A percentile compares a stretch with the other conserved stretches of the same genome.
These are phyloP conservation scores for Drosophila hamatofila DNA, from an alignment of 2,888 invertebrate genomes.

Conservation along the genomic window DNA sequence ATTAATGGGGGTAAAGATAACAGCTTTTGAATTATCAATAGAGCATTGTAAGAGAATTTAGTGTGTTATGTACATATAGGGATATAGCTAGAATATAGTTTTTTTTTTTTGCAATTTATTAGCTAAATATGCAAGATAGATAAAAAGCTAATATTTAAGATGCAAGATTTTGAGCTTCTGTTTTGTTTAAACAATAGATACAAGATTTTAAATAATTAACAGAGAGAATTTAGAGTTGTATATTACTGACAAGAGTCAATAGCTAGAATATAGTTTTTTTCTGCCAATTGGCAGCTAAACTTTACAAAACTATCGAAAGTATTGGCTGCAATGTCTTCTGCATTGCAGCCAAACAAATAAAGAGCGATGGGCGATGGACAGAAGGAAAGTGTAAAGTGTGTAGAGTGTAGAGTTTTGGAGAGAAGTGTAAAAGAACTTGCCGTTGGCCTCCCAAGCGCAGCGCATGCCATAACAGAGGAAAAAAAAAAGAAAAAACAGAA, in stretches of 20 bases:
- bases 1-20: too few species aligned
- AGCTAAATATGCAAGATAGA: too few species aligned
- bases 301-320: background rate
- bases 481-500: slow-evolving; percentile 14
- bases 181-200: too few species aligned
- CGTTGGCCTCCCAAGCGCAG: slow-evolving; percentile 76
- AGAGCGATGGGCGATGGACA: background rate
- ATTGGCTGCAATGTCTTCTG: slow-evolving; percentile 1
- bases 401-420: background rate
- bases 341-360: slow-evolving; percentile 6
- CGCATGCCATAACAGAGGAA: slow-evolving; percentile 65
- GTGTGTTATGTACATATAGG: too few species aligned
- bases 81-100: background rate
- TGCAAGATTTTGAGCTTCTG: too few species aligned
- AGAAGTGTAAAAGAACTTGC: slow-evolving; percentile 50
- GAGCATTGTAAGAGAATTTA: too few species aligned
- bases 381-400: slow-evolving; percentile 4
- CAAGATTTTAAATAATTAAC: too few species aligned
- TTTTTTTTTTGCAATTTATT: background rate
- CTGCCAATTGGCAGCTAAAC: background rate
- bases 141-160: too few species aligned
- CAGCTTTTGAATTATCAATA: background rate
- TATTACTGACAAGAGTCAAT: too few species aligned
- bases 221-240: too few species aligned
- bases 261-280: background rate